Percentiles rank a stretch among this genome's conserved stretches.
phyloP scores from a whole-genome alignment of 2,888 invertebrate species.

The Linnaemya tessellans region DNA sequence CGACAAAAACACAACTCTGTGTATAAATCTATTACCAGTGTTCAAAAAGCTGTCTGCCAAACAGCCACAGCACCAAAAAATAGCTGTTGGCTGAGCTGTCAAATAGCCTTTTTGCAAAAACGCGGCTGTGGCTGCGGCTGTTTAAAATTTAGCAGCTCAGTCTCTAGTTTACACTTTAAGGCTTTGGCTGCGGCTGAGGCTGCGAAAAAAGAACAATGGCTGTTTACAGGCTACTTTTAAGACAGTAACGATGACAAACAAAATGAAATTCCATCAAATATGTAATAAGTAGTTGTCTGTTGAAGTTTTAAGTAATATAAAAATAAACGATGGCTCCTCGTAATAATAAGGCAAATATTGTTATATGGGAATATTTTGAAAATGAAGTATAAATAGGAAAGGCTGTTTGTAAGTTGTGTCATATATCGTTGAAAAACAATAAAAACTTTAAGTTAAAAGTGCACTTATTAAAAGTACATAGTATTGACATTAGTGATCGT shows the following conservation, averaged over 20 bases:
- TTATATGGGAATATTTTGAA: background rate
- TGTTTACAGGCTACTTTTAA: background rate
- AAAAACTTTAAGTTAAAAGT: background rate
- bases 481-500: background rate
- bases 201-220: background rate
- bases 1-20: no score
- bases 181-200: slow-evolving; percentile 8
- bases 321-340: slow-evolving; percentile 4
- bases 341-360: slow-evolving; percentile 8
- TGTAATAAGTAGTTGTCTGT: background rate
- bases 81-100: slow-evolving; percentile 10
- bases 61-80: background rate
- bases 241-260: background rate
- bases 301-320: background rate
- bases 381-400: background rate
- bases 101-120: background rate
- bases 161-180: background rate
- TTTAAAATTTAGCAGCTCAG: background rate
- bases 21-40: no score
- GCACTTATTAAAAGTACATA: slow-evolving; percentile 11
- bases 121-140: background rate
- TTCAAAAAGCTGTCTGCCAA: slow-evolving; percentile 6
- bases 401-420: no score
- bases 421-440: no score
- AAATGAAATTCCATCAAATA: background rate